These are phyloP conservation scores for Pectinophora gossypiella DNA, from an alignment of 1,140 invertebrate species.

Conservation along the genomic window DNA sequence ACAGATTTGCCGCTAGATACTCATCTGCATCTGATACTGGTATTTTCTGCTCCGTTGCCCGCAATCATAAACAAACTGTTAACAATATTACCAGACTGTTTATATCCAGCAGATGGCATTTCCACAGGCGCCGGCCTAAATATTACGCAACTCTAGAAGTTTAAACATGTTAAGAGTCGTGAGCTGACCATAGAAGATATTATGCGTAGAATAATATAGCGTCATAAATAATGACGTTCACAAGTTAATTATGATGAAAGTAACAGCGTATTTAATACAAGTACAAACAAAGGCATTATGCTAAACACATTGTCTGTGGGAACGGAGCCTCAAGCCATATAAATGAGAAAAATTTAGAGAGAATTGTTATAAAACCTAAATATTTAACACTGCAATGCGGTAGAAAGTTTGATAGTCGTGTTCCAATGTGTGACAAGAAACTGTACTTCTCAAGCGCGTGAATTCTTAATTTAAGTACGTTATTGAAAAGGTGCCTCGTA, in stretches of 20 bases:
- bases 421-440: neutral
- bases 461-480: too few relatives aligned
- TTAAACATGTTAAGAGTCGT: too few relatives aligned
- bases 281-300: conserved; percentile 12
- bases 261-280: conserved; percentile 10
- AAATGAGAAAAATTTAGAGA: conserved; percentile 6
- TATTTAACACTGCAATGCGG: conserved; percentile 1
- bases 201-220: too few relatives aligned
- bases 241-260: conserved; percentile 13
- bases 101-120: too few relatives aligned
- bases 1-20: conserved; percentile 32
- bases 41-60: conserved; percentile 21
- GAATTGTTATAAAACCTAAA: neutral
- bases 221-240: neutral
- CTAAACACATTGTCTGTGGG: conserved; percentile 16
- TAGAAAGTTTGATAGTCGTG: neutral
- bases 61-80: conserved; percentile 13
- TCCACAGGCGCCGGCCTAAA: too few relatives aligned
- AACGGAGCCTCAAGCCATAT: conserved; percentile 4
- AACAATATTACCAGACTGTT: neutral
- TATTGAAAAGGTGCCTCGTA: too few relatives aligned
- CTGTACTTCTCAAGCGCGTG: too few relatives aligned
- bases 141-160: too few relatives aligned
- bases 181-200: too few relatives aligned
- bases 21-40: conserved; percentile 18